Conservation (phyloP, 2,888 invertebrate species). For the Thereva nobilitata region DNA sequence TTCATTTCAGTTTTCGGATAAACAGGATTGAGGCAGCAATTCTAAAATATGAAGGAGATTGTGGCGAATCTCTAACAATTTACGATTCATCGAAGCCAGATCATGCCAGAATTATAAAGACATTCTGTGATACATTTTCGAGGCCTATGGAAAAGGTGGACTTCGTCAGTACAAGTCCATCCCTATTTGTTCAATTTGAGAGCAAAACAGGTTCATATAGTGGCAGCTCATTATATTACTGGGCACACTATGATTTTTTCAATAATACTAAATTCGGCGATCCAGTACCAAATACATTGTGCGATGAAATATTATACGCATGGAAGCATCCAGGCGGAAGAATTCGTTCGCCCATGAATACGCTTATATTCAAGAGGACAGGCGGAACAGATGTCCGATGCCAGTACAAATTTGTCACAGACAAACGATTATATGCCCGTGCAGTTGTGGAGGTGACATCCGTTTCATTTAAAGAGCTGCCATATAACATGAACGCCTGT, state of each 20-base stretch:
- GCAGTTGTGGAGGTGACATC: constrained; percentile 75
- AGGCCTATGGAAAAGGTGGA: constrained; percentile 92
- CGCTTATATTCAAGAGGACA: constrained; percentile 81
- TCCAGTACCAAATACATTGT: constrained; percentile 77
- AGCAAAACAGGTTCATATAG: constrained; percentile 92
- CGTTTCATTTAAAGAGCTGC: constrained; percentile 83
- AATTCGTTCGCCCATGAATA: constrained; percentile 82
- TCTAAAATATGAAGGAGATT: constrained; percentile 82
- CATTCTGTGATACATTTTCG: constrained; percentile 92
- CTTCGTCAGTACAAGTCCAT: constrained; percentile 85
- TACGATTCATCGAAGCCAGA: constrained; percentile 89
- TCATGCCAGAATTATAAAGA: constrained; percentile 88
- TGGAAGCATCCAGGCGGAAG: constrained; percentile 79
- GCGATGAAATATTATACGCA: constrained; percentile 85
- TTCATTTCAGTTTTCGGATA: constrained; percentile 73
- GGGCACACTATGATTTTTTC: constrained; percentile 94
- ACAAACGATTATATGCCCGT: constrained; percentile 77
- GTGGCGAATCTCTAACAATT: constrained; percentile 85
- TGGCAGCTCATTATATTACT: constrained; percentile 91
- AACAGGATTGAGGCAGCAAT: constrained; percentile 89
- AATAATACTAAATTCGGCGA: constrained; percentile 87
- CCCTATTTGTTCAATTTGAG: constrained; percentile 85
- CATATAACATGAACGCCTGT: constrained; percentile 78
- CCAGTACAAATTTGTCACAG: constrained; percentile 81
- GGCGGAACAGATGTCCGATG: constrained; percentile 78